Conservation (phyloP, 2,888 invertebrate species). For the Hydropsyche betteni region DNA sequence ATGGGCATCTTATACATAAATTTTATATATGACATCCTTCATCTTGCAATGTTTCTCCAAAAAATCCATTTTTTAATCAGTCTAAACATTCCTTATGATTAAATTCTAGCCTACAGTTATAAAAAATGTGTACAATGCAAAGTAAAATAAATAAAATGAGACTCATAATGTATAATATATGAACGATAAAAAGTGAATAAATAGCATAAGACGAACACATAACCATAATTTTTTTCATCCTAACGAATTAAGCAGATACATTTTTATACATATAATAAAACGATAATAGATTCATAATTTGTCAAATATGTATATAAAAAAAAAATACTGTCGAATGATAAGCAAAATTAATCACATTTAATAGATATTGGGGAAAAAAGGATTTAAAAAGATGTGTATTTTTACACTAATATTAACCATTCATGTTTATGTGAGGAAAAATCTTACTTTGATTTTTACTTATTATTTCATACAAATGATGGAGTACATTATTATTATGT, state of each 20-base stretch:
- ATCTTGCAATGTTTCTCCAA: slow-evolving; percentile 35
- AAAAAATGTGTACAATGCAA: not conserved
- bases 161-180: slow-evolving; percentile 2
- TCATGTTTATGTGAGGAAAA: too few species aligned
- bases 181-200: not conserved
- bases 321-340: too few species aligned
- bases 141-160: not conserved
- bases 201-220: not conserved
- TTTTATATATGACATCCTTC: slow-evolving; percentile 36
- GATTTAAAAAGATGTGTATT: too few species aligned
- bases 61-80: slow-evolving; percentile 45
- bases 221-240: not conserved
- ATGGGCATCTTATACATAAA: slow-evolving; percentile 40
- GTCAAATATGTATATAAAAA: too few species aligned
- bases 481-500: too few species aligned
- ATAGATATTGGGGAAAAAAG: too few species aligned
- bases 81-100: slow-evolving; percentile 48
- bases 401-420: too few species aligned
- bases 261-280: not conserved
- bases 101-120: not conserved
- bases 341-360: too few species aligned
- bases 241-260: slow-evolving; percentile 15
- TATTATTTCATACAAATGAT: too few species aligned
- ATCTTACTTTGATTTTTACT: too few species aligned
- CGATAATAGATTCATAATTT: too few species aligned